Conservation (phyloP, 1,140 invertebrate genomes). For the Akabosia matsudoensis region DNA sequence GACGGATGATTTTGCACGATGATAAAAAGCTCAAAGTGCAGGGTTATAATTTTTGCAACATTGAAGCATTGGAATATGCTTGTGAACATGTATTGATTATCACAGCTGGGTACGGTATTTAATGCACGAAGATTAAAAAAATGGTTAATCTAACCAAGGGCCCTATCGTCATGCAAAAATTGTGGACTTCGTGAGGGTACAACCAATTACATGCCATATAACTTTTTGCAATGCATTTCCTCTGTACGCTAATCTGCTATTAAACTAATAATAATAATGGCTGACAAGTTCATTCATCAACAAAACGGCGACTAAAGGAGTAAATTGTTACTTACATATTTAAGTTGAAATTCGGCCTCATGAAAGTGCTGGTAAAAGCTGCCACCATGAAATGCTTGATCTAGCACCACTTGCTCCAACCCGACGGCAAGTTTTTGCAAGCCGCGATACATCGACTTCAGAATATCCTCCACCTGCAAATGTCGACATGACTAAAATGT, state of each 20-base stretch:
- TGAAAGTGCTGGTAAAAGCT: constrained; percentile 58
- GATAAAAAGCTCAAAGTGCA: not conserved
- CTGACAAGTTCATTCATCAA: too few species aligned
- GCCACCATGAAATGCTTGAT: constrained; percentile 57
- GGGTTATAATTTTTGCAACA: not conserved
- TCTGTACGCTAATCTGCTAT: not conserved
- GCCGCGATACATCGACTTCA: constrained; percentile 59
- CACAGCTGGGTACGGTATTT: not conserved
- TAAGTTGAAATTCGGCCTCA: constrained; percentile 58
- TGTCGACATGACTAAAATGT: not conserved
- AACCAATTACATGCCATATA: too few species aligned
- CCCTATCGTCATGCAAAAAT: too few species aligned
- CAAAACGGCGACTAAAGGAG: too few species aligned
- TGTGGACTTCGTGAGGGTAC: too few species aligned
- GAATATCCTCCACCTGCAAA: constrained; percentile 56
- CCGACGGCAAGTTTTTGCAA: constrained; percentile 65
- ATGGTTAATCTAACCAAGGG: too few species aligned
- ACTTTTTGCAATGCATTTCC: constrained; percentile 21
- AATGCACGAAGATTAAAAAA: not conserved
- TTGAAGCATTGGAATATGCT: not conserved
- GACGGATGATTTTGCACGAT: too few species aligned
- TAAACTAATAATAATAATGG: not conserved
- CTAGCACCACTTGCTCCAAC: constrained; percentile 64
- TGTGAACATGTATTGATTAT: not conserved
- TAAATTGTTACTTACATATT: constrained; percentile 53